Percentiles rank a stretch among this genome's conserved stretches.
Conservation (phyloP, 1,140 invertebrate genomes). For the Metaphire vulgaris region DNA sequence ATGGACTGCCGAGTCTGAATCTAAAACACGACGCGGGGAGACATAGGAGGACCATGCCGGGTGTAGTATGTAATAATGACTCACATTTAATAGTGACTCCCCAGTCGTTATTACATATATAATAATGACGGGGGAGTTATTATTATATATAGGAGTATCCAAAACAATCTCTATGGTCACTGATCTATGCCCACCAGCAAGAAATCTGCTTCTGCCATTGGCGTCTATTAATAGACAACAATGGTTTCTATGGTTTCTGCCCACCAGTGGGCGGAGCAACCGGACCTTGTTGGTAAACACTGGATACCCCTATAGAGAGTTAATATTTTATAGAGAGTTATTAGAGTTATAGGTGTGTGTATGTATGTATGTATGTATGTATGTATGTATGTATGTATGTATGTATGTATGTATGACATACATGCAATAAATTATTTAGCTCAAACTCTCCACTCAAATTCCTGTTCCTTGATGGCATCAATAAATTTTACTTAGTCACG, state of each 20-base stretch:
- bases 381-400: neutral
- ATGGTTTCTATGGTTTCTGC: neutral
- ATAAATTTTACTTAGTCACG: too few relatives aligned
- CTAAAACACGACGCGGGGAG: neutral
- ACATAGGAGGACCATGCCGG: neutral
- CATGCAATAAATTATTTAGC: neutral
- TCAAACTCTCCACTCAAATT: neutral
- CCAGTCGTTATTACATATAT: neutral
- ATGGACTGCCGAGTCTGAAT: neutral
- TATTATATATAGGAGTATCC: neutral
- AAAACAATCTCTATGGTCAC: too few relatives aligned
- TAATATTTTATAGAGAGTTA: neutral
- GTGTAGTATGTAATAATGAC: too few relatives aligned
- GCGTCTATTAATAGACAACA: too few relatives aligned
- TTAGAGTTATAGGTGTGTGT: neutral
- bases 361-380: slow-evolving; percentile 1
- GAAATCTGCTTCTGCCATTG: too few relatives aligned
- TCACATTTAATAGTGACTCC: neutral
- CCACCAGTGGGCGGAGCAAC: neutral
- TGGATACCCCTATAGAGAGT: too few relatives aligned
- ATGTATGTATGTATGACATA: neutral
- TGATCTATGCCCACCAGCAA: too few relatives aligned
- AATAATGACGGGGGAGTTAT: neutral
- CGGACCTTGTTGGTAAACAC: too few relatives aligned
- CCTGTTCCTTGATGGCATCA: too few relatives aligned